These are phyloP conservation scores for Delichon dasypus DNA, from an alignment of 2,797 vertebrate species.

Conservation along the genomic window DNA sequence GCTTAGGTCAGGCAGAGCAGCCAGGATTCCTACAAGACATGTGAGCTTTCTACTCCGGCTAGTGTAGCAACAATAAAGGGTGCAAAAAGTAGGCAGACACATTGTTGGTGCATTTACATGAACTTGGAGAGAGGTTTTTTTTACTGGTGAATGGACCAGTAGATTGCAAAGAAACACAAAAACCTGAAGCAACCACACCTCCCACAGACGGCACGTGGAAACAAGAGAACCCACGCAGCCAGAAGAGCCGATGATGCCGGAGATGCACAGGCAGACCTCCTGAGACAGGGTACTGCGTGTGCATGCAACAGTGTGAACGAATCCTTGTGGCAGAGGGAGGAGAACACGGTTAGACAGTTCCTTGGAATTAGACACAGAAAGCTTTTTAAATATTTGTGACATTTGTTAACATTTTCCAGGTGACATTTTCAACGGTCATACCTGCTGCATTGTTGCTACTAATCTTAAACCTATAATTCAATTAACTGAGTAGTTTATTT, in stretches of 20 bases:
- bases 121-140: background rate
- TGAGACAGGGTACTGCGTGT: fast-evolving
- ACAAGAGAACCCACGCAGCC: fast-evolving
- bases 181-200: background rate
- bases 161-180: background rate
- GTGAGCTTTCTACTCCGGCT: background rate
- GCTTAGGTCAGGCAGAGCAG: background rate
- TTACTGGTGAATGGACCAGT: background rate
- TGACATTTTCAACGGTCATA: no score
- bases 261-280: background rate
- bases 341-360: background rate
- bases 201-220: background rate
- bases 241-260: background rate
- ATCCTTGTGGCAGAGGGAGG: background rate
- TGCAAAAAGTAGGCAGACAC: background rate
- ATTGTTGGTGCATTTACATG: background rate
- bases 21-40: fast-evolving
- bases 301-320: fast-evolving
- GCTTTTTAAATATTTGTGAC: background rate
- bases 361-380: background rate
- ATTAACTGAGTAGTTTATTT: background rate
- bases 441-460: background rate
- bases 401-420: background rate
- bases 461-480: background rate
- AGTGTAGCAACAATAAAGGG: background rate